Evolutionary conservation across 2,888 invertebrate genomes (phyloP).

Genomic region (Quadroppia sp.): DNA sequence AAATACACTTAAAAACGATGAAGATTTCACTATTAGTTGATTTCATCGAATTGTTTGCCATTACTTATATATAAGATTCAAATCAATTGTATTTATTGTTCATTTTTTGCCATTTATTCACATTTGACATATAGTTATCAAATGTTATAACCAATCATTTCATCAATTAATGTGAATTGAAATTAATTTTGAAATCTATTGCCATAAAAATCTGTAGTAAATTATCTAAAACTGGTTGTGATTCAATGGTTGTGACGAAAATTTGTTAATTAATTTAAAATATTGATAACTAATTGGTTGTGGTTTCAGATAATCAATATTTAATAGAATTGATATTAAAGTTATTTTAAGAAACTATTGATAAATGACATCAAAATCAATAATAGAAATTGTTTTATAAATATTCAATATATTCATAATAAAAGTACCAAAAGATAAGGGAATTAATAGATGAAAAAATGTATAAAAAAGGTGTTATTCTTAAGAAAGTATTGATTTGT

Average conservation of each 20-base stretch:
- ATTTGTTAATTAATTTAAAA: slow-evolving; percentile 14
- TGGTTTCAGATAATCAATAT: neutral
- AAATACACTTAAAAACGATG: neutral
- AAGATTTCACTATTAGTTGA: too few species aligned
- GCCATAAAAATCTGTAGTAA: slow-evolving; percentile 4
- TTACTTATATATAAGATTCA: neutral
- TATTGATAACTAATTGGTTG: neutral
- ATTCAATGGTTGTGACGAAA: slow-evolving; percentile 30
- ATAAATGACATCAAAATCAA: neutral
- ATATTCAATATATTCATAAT: neutral
- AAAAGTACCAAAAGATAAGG: neutral
- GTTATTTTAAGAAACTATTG: neutral
- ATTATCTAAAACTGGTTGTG: slow-evolving; percentile 15
- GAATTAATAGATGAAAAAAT: neutral
- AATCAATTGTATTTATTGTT: neutral
- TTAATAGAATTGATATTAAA: neutral
- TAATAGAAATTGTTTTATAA: neutral
- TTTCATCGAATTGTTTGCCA: too few species aligned
- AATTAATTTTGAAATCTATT: neutral
- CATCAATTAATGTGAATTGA: neutral
- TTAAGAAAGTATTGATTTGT: neutral
- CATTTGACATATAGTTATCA: neutral
- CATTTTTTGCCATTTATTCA: neutral
- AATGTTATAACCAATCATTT: neutral
- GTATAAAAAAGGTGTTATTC: neutral